Evolutionary conservation across 2,113 vertebrate species (phyloP).

Genomic region (Ageneiosus marmoratus): DNA sequence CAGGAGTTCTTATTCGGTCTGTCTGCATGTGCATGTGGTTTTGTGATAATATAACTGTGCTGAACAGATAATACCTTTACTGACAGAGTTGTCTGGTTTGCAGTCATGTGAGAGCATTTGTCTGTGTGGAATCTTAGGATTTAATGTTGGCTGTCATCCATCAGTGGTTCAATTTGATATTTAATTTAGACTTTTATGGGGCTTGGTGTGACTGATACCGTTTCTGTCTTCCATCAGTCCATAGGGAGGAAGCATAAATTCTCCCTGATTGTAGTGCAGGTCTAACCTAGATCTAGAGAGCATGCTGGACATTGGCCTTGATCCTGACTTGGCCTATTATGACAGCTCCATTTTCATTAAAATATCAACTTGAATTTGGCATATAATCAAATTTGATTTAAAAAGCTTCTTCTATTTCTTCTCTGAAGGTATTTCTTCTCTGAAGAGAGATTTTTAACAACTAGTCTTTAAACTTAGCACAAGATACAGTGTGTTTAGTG

Average conservation of each 20-base stretch:
- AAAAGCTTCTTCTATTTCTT: not conserved
- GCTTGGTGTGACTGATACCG: conserved; percentile 73
- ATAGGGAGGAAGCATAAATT: conserved; percentile 73
- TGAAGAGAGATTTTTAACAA: not conserved
- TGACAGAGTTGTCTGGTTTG: conserved; percentile 73
- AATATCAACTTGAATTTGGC: conserved; percentile 7
- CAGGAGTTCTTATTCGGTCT: not conserved
- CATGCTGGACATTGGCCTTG: conserved; percentile 55
- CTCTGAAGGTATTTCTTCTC: not conserved
- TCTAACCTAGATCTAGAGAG: conserved; percentile 61
- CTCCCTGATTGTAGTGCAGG: conserved; percentile 61
- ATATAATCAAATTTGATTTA: conserved; percentile 23
- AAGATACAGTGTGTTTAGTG: not conserved
- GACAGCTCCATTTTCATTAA: conserved; percentile 5
- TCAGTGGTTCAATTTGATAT: conserved; percentile 80
- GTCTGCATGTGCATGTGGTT: not conserved
- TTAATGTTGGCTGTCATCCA: conserved; percentile 69
- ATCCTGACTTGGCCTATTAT: conserved; percentile 27
- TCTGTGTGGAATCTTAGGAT: conserved; percentile 59
- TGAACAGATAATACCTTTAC: conserved; percentile 52
- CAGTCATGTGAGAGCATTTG: conserved; percentile 70
- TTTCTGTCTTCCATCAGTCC: conserved; percentile 66
- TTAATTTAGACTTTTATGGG: conserved; percentile 81
- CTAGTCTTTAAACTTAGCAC: not conserved
- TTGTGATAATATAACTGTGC: conserved; percentile 11